phyloP scores from a whole-genome alignment of 2,797 vertebrate species.

The Karalla daura region DNA sequence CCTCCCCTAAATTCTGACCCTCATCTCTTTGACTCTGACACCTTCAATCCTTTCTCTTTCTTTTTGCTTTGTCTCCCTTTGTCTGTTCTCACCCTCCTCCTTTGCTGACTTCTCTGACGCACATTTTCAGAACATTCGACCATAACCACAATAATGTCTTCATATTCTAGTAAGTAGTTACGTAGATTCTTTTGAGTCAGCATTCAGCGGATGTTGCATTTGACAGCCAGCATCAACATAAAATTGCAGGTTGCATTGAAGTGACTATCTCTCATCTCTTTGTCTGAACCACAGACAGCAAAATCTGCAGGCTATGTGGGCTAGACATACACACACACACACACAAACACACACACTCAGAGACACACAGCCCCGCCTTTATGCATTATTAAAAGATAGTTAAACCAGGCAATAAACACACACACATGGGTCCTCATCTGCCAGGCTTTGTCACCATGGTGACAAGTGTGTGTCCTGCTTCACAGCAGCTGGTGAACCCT shows the following conservation, averaged over 20 bases:
- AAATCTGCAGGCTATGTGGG: conserved; percentile 20
- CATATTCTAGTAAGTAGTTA: too few relatives aligned
- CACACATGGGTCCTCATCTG: conserved; percentile 60
- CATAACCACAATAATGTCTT: too few relatives aligned
- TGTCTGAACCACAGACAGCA: conserved; percentile 37
- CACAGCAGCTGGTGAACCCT: conserved; percentile 60
- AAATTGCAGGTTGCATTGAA: not conserved
- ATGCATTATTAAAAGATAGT: conserved; percentile 77
- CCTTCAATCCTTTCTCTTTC: not conserved
- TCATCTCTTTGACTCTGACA: not conserved
- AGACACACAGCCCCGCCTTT: conserved; percentile 15
- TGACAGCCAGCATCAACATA: too few relatives aligned
- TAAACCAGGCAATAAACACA: conserved; percentile 62
- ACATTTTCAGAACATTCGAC: not conserved
- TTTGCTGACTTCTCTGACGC: too few relatives aligned
- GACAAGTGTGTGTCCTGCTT: conserved; percentile 33
- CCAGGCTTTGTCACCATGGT: conserved; percentile 66
- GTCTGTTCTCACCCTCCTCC: too few relatives aligned
- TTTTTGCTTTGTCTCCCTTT: too few relatives aligned
- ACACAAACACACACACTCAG: conserved; percentile 11
- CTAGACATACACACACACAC: conserved; percentile 17
- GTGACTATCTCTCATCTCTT: conserved; percentile 20
- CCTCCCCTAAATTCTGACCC: not conserved
- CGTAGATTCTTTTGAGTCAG: too few relatives aligned
- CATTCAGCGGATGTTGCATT: too few relatives aligned